Conservation (phyloP, 2,113 vertebrate genomes). For the Entomyzon cyanotis region DNA sequence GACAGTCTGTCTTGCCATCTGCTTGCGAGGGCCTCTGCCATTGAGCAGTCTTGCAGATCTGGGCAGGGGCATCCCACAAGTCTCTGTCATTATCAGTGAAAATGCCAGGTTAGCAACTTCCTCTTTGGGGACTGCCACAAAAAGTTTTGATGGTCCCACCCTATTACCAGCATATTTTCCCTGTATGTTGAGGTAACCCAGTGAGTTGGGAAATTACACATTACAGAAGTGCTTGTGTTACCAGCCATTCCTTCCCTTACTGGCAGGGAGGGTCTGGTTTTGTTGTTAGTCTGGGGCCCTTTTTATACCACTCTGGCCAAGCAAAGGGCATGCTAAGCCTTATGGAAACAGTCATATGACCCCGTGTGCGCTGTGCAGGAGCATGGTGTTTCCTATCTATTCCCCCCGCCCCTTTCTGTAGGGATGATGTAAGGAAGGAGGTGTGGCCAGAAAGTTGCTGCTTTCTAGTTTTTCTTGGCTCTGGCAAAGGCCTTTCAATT, state of each 20-base stretch:
- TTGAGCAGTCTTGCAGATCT: neutral
- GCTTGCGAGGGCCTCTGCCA: neutral
- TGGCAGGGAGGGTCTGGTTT: neutral
- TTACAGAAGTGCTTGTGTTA: neutral
- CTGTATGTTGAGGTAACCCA: neutral
- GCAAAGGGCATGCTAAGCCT: neutral
- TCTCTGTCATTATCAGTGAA: neutral
- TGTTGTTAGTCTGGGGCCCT: neutral
- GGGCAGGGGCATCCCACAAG: neutral
- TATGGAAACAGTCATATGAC: neutral
- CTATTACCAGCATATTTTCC: neutral
- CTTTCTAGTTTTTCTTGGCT: slow-evolving; percentile 66
- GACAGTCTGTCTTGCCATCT: neutral
- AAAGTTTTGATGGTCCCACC: neutral
- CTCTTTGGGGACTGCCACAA: neutral
- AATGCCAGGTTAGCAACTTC: neutral
- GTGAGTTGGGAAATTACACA: neutral
- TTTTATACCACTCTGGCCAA: neutral
- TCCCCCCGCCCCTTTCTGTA: neutral
- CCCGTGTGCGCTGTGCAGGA: neutral
- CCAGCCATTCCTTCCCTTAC: neutral
- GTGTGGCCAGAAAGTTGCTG: slow-evolving; percentile 31
- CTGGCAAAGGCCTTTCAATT: slow-evolving; percentile 30
- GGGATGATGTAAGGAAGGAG: slow-evolving; percentile 16
- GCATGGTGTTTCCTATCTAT: neutral